Conservation (phyloP, 2,888 invertebrate genomes). For the Agrotis ipsilon region DNA sequence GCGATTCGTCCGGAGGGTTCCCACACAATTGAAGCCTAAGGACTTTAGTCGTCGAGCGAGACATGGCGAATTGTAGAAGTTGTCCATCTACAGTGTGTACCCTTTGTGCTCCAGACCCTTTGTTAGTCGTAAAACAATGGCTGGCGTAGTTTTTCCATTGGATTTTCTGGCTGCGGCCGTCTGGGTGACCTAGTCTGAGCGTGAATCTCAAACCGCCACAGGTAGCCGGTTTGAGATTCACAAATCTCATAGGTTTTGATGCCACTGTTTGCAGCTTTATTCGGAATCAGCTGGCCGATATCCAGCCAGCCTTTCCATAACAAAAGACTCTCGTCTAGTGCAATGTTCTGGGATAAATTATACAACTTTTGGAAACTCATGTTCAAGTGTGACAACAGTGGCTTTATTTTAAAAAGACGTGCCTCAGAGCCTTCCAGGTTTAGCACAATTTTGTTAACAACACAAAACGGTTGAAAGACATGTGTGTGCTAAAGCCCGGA, state of each 20-base stretch:
- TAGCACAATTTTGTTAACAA: not conserved
- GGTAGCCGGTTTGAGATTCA: conserved; percentile 61
- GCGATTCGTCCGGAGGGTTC: not conserved
- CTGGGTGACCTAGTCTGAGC: conserved; percentile 22
- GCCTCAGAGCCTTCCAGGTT: not conserved
- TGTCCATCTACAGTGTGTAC: conserved; percentile 21
- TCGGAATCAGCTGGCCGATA: conserved; percentile 48
- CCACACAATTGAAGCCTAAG: not conserved
- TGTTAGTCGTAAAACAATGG: conserved; percentile 2
- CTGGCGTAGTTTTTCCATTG: conserved; percentile 35
- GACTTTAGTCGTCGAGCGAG: not conserved
- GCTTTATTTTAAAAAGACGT: not conserved
- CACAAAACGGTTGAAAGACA: no score
- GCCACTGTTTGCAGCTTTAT: conserved; percentile 41
- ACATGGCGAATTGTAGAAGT: not conserved
- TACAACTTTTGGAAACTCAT: not conserved
- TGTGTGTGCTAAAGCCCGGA: no score
- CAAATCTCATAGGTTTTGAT: conserved; percentile 60
- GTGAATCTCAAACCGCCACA: conserved; percentile 62
- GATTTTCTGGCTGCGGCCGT: conserved; percentile 11
- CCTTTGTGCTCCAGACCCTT: no score
- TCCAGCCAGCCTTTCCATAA: conserved; percentile 58
- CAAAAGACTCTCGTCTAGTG: not conserved
- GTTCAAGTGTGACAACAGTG: not conserved
- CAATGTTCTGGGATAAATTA: conserved; percentile 17